Evolutionary conservation across 1,140 invertebrate species (phyloP), one percentile per base, ranked within the genome.

Genomic region (Ceratoteleas bidentatus): DNA sequence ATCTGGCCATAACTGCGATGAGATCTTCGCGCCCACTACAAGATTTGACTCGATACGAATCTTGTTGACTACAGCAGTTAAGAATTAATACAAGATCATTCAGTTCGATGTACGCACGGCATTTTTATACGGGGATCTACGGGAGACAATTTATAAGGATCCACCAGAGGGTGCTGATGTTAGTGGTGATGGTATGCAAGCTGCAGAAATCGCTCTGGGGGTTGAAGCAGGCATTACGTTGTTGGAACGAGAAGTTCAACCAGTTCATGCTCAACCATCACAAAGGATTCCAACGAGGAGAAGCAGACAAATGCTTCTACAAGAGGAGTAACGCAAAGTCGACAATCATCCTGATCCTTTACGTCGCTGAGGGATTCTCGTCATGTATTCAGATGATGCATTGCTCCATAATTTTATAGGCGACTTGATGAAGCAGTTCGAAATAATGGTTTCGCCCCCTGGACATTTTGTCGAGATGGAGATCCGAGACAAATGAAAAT

Each of bases 21-120:
- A 82, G 83, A 88, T 82, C 2, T 88, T 82, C 62, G 43, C 83
- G 8, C 81, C 84, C 4, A 82, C 82, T 0, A 76, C 85, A 47
- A 56, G 77, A 69, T 83, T 68, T n/a, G 84, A 85, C 11, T 86
- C 86, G 0, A 82, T 90, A 36, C 58, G 88, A 52, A 70, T 87
- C 36, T 36, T 88, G 6, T 60, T 85, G 11, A 60, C 78, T 0
- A 40, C 56, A 9, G 70, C 78, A 13, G 81, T 62, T 3, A n/a
- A 47, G 38, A 0, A 73, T 0, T 13, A 83, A 32, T 61, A 24
- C 8, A 58, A 75, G 49, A 81, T 85, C 6, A n/a, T 56, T 3
- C 54, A 82, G 16, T 84, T 85, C 36, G 84, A 87, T 65, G 79
- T 87, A 0, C 74, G 69, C 38, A 87, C 83, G 8, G 85, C 79